phyloP scores from a whole-genome alignment of 1,140 invertebrate genomes.

The Hyposmocoma kahamanoa region DNA sequence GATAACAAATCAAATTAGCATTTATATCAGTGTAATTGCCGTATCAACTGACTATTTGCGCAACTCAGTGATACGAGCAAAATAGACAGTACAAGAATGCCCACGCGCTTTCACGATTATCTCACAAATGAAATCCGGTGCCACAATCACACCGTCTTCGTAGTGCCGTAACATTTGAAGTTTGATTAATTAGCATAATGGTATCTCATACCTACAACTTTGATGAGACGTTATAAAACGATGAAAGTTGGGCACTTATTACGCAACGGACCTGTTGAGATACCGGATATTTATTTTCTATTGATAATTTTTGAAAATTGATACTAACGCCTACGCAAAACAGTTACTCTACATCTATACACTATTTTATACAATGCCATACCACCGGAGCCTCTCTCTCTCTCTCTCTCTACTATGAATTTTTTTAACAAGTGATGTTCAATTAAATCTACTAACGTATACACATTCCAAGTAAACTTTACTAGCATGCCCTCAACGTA shows the following conservation, averaged over 20 bases:
- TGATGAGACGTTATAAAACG: slow-evolving; percentile 15
- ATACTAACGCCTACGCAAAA: too few species aligned
- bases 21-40: too few species aligned
- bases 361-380: too few species aligned
- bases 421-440: too few species aligned
- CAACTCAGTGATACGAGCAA: slow-evolving; percentile 5
- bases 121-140: slow-evolving; percentile 9
- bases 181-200: slow-evolving; percentile 35
- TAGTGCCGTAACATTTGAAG: slow-evolving; percentile 17
- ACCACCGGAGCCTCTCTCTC: too few species aligned
- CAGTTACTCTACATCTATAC: too few species aligned
- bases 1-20: too few species aligned
- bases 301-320: neutral
- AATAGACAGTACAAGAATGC: slow-evolving; percentile 10
- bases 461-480: too few species aligned
- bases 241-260: neutral
- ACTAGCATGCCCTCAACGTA: too few species aligned
- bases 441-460: too few species aligned
- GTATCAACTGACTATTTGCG: too few species aligned
- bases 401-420: too few species aligned
- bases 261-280: neutral
- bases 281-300: neutral
- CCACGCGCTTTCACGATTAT: slow-evolving; percentile 31
- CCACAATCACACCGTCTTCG: slow-evolving; percentile 6
- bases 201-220: slow-evolving; percentile 21